These are phyloP conservation scores for Ectemnius continuus DNA, from an alignment of 2,888 invertebrate species.

Conservation along the genomic window DNA sequence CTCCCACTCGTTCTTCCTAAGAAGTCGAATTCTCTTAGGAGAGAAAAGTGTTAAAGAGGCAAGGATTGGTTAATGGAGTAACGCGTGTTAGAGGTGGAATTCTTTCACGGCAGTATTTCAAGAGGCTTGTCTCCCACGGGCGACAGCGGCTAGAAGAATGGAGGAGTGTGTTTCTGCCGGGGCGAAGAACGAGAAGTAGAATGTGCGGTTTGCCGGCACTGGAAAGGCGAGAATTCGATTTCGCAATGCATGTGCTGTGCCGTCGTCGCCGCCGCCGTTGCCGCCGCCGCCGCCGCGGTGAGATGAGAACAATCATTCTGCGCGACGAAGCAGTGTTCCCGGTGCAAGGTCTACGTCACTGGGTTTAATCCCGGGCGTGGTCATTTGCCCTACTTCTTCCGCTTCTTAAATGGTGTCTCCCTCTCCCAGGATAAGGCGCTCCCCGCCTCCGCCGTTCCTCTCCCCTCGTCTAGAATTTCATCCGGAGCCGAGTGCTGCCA, in stretches of 20 bases:
- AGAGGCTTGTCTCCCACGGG: too few relatives aligned
- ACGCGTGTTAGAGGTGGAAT: too few relatives aligned
- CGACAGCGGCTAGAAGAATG: not conserved
- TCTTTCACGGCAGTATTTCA: too few relatives aligned
- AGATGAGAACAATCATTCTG: constrained; percentile 40
- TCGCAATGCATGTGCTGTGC: too few relatives aligned
- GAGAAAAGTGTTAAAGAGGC: too few relatives aligned
- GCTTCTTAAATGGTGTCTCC: constrained; percentile 62
- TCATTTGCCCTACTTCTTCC: constrained; percentile 63
- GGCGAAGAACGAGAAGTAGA: not conserved
- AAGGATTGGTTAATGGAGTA: too few relatives aligned
- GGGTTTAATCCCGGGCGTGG: constrained; percentile 64
- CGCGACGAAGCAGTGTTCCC: constrained; percentile 34
- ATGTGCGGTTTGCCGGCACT: too few relatives aligned
- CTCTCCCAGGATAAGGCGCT: constrained; percentile 1
- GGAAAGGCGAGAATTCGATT: too few relatives aligned
- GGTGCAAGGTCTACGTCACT: constrained; percentile 46
- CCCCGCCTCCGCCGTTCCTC: constrained; percentile 19
- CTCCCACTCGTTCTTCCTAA: too few relatives aligned
- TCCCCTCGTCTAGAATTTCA: constrained; percentile 62
- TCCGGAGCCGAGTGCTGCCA: constrained; percentile 53
- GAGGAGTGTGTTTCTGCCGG: not conserved
- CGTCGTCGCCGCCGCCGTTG: too few relatives aligned
- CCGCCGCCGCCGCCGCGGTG: constrained; percentile 6
- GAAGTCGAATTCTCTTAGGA: too few relatives aligned